A percentile compares a stretch with the other conserved stretches of the same genome.
Conservation (phyloP, 1,140 invertebrate species). For the Drosophila nigromelanica region DNA sequence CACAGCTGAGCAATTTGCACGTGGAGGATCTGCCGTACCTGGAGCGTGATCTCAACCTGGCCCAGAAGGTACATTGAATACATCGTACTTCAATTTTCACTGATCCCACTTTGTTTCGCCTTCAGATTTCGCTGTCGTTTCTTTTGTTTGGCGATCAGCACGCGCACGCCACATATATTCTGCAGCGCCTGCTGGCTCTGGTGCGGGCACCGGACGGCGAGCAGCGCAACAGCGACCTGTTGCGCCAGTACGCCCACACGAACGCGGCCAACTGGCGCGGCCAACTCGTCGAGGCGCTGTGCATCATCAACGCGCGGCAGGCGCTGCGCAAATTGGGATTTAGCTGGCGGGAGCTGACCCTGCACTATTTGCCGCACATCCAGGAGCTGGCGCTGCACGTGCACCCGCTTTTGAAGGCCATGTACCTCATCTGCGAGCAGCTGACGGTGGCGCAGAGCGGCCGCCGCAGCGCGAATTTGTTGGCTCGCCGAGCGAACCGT, state of each 20-base stretch:
- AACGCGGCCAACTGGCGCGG: conserved; percentile 55
- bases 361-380: conserved; percentile 70
- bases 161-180: conserved; percentile 47
- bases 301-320: conserved; percentile 63
- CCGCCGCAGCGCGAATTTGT: neutral
- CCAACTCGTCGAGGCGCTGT: conserved; percentile 64
- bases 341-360: conserved; percentile 48
- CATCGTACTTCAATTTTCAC: neutral
- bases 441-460: conserved; percentile 60
- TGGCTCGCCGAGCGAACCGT: conserved; percentile 26
- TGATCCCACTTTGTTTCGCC: neutral
- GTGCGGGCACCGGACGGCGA: neutral
- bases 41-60: conserved; percentile 65
- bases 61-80: conserved; percentile 48
- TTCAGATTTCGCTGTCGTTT: conserved; percentile 64
- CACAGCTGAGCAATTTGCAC: conserved; percentile 45
- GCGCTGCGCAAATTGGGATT: conserved; percentile 71
- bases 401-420: conserved; percentile 72
- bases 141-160: conserved; percentile 64
- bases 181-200: conserved; percentile 62
- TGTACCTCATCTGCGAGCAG: conserved; percentile 70
- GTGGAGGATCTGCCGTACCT: conserved; percentile 66
- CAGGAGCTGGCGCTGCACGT: conserved; percentile 58
- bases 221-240: conserved; percentile 44
- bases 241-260: conserved; percentile 57